Conservation (phyloP, 2,113 vertebrate species). For the Leptosomus discolor region DNA sequence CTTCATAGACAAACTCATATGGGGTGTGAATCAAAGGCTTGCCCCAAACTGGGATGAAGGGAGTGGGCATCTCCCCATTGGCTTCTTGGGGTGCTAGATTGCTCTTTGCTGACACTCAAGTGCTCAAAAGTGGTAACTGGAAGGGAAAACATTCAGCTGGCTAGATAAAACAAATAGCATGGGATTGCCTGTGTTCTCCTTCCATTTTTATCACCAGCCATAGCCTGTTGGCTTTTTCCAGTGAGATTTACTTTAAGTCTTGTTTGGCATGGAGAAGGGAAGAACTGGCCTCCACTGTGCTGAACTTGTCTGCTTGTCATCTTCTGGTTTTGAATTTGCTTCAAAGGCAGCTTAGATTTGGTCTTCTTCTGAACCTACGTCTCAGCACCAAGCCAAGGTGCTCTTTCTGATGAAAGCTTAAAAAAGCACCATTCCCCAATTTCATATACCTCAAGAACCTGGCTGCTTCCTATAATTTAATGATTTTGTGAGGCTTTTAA, state of each 20-base stretch:
- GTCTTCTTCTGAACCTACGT: background rate
- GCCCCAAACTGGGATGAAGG: background rate
- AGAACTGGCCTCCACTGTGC: background rate
- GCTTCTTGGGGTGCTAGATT: background rate
- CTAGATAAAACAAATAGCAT: background rate
- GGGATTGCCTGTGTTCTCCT: background rate
- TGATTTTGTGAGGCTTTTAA: background rate
- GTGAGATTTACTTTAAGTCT: background rate
- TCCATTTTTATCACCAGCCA: background rate
- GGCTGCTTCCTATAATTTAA: background rate
- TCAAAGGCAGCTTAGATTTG: background rate
- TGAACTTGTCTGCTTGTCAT: background rate
- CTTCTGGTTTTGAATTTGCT: background rate
- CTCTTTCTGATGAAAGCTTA: background rate
- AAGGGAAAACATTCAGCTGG: background rate
- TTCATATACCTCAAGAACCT: background rate
- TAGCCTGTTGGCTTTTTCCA: background rate
- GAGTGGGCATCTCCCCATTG: background rate
- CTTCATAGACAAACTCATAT: background rate
- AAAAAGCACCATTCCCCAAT: rapidly evolving
- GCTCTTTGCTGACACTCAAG: background rate
- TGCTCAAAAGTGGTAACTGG: background rate
- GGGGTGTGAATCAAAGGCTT: background rate
- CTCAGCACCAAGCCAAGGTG: background rate
- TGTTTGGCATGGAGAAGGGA: background rate